phyloP scores from a whole-genome alignment of 2,888 invertebrate species.

The Brachypalpus laphriformis region DNA sequence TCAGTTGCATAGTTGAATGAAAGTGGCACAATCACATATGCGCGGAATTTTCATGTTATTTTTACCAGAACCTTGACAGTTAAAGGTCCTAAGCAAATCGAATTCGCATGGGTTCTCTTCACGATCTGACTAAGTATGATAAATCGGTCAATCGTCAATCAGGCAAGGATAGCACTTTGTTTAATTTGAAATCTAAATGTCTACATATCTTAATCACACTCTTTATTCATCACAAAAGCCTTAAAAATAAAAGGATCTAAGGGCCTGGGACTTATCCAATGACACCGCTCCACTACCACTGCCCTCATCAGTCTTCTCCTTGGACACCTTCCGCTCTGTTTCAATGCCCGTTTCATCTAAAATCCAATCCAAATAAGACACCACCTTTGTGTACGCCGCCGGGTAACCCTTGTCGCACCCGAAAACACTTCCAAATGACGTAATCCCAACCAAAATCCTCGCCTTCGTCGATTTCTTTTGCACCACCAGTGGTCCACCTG shows the following conservation, averaged over 20 bases:
- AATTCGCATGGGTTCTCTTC: too few relatives aligned
- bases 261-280: neutral
- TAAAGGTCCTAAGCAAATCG: too few relatives aligned
- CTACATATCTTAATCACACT: neutral
- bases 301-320: neutral
- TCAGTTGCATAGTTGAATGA: too few relatives aligned
- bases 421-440: slow-evolving; percentile 80
- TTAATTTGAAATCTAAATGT: too few relatives aligned
- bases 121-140: too few relatives aligned
- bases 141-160: too few relatives aligned
- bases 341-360: slow-evolving; percentile 79
- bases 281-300: neutral
- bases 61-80: too few relatives aligned
- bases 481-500: slow-evolving; percentile 81
- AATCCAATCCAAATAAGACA: slow-evolving; percentile 81
- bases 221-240: neutral
- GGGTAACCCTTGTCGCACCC: slow-evolving; percentile 78
- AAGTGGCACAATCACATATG: too few relatives aligned
- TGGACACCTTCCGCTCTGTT: neutral
- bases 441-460: slow-evolving; percentile 78
- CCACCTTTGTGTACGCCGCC: slow-evolving; percentile 81
- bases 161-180: too few relatives aligned
- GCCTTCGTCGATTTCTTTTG: slow-evolving; percentile 79
- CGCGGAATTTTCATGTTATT: too few relatives aligned
- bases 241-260: slow-evolving; percentile 1